Base-by-base conservation (phyloP, 2,888 invertebrate species). In the Limnephilus lunatus region DNA sequence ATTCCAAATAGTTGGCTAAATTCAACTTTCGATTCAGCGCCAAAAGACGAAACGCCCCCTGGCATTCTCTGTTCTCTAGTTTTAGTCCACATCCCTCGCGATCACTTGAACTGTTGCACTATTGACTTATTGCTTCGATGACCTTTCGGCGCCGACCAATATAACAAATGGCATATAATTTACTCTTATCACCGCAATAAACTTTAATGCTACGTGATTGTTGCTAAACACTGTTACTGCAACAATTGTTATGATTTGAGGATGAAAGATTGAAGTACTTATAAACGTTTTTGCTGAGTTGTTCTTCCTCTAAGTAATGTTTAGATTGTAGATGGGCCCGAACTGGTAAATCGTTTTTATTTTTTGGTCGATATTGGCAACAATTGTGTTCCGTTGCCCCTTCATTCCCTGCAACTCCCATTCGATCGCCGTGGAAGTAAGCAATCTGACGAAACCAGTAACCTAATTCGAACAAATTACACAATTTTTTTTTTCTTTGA, bases 91-190 rank as follows among this genome's bases (percentile, higher is more conserved):
- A 31, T 83, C 32, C 83, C 83, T 83, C 83, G 30, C 82, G 82
- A 82, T 82, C 82, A 82, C 19, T 14, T 31, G 82, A 82, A 87
- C 88, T 53, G 85, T 85, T 68, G 53, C 48, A 80, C 68, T 35
- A 80, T 85, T 83, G 90, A 90, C 90, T 90, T 90, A 92, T 88
- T 90, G 90, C 89, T 90, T 90, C 81, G 89, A 35, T 92, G 92
- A 90, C 92, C 92, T 92, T 92, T 92, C 82, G 32, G 90, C 88
- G 86, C 90, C 88, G 81, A 68, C 85, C 44, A 83, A 85, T 32
- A 9, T 83, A 83, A 91, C 91, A 91, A 92, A 92, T 92, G 89
- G 90, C 91, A 89, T 91, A 92, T 92, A 91, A 91, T 90, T 91
- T 90, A 48, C 53, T 87, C 85, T 92, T 92, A 91, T 91, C 88